A percentile compares a stretch with the other conserved stretches of the same genome.
Conservation (phyloP, 2,113 vertebrate species). For the Cebus imitator region DNA sequence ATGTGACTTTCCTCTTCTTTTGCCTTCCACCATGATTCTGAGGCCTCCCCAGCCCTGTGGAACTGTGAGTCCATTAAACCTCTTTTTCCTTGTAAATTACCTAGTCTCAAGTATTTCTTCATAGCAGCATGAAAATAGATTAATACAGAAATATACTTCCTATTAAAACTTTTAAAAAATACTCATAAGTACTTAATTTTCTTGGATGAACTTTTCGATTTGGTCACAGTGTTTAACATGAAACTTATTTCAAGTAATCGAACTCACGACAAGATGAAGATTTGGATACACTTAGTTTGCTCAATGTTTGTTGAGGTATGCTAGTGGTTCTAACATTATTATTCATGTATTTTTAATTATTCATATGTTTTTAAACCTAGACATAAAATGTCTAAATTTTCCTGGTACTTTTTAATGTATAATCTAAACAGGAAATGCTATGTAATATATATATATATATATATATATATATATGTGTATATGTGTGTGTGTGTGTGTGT, state of each 20-base stretch:
- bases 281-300: neutral
- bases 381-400: neutral
- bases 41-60: too few relatives aligned
- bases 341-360: neutral
- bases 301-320: neutral
- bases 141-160: neutral
- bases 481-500: neutral
- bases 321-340: neutral
- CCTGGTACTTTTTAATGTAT: neutral
- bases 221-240: neutral
- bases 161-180: neutral
- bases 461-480: neutral
- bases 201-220: neutral
- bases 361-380: neutral
- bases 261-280: neutral
- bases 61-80: too few relatives aligned
- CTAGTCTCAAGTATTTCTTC: too few relatives aligned
- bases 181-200: neutral
- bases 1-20: too few relatives aligned
- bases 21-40: too few relatives aligned
- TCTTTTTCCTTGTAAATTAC: too few relatives aligned
- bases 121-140: too few relatives aligned
- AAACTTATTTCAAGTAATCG: conserved; percentile 15
- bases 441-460: too few relatives aligned
- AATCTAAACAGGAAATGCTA: neutral